These are phyloP conservation scores for Eublepharis macularius DNA, from an alignment of 2,113 vertebrate genomes.

Conservation along the genomic window DNA sequence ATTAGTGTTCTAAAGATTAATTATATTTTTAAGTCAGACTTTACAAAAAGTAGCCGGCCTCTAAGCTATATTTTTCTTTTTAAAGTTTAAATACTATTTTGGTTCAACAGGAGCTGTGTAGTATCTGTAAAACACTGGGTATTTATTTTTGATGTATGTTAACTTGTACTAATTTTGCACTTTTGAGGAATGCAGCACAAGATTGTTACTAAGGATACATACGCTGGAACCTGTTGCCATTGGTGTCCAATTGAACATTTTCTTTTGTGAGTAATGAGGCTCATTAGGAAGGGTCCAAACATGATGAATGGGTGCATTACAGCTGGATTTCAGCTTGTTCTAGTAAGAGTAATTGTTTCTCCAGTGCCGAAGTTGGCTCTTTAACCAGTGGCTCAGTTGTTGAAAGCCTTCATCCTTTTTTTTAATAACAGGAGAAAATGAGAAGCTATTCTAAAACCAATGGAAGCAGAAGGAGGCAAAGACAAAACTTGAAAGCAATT, in stretches of 20 bases:
- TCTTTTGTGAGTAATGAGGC: slow-evolving; percentile 58
- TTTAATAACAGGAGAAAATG: not conserved
- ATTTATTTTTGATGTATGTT: slow-evolving; percentile 52
- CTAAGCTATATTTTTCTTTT: slow-evolving; percentile 26
- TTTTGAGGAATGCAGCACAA: slow-evolving; percentile 45
- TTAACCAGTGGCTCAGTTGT: slow-evolving; percentile 14
- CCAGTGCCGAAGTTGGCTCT: slow-evolving; percentile 29
- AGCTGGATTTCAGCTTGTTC: slow-evolving; percentile 38
- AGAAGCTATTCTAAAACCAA: not conserved
- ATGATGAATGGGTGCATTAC: slow-evolving; percentile 52
- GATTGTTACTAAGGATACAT: slow-evolving; percentile 21
- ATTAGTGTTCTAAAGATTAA: slow-evolving; percentile 45
- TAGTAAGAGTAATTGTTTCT: slow-evolving; percentile 39
- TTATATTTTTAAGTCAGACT: slow-evolving; percentile 34
- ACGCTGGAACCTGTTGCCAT: slow-evolving; percentile 39
- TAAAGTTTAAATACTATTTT: slow-evolving; percentile 3
- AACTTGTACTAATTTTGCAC: slow-evolving; percentile 56
- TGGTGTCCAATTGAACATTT: slow-evolving; percentile 49
- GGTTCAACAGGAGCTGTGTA: slow-evolving; percentile 44
- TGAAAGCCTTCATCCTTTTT: slow-evolving; percentile 43
- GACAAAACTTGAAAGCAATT: not conserved
- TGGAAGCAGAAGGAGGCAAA: slow-evolving; percentile 30
- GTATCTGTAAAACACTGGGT: slow-evolving; percentile 33
- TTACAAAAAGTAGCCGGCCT: slow-evolving; percentile 44
- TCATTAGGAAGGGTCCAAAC: slow-evolving; percentile 53